Base-by-base conservation (phyloP, 2,113 vertebrate species). In the Patagioenas fasciata region DNA sequence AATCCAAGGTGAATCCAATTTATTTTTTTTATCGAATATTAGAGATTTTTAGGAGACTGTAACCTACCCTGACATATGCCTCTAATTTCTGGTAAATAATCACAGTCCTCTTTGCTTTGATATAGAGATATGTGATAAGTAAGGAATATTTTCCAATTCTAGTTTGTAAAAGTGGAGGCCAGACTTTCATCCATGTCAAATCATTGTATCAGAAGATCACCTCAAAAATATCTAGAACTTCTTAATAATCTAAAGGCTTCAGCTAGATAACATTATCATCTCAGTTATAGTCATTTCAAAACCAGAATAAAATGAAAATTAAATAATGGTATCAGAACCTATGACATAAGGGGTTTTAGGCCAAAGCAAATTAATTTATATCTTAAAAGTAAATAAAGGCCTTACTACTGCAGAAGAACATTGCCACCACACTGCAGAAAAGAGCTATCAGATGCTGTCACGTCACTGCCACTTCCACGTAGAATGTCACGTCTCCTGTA, bases 51-150 rank as follows among this genome's bases (percentile, higher is more conserved):
- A 81, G 86, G 48, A 84, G 83, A 72, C 54, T 92, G 29, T 57
- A 91, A 82, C 66, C 53, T 91, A 34, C 40, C 31, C 62, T 85
- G 57, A 77, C 44, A 72, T 75, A 80, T 73, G 84, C 78, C 73
- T 95, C 71, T 78, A 91, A 79, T 89, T 94, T 95, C 69, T 89
- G 13, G 78, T 82, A 94, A 84, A 94, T 75, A 95, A 92, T 69
- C 53, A 61, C 17, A 79, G 21, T 40, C 40, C 87, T 82, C 85
- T 95, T 94, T 91, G 44, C 57, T 95, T 91, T 97, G 93, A 83
- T 89, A 77, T 19, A 89, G 66, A 92, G 70, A 69, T 72, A 84
- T 32, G 60, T 61, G 61, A 62, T 80, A 94, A 95, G 34, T 67
- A 93, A 78, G 75, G 83, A 90, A 85, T 57, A 95, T 86, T 94